phyloP scores from a whole-genome alignment of 2,888 invertebrate species.

The Silvanus unidentatus region DNA sequence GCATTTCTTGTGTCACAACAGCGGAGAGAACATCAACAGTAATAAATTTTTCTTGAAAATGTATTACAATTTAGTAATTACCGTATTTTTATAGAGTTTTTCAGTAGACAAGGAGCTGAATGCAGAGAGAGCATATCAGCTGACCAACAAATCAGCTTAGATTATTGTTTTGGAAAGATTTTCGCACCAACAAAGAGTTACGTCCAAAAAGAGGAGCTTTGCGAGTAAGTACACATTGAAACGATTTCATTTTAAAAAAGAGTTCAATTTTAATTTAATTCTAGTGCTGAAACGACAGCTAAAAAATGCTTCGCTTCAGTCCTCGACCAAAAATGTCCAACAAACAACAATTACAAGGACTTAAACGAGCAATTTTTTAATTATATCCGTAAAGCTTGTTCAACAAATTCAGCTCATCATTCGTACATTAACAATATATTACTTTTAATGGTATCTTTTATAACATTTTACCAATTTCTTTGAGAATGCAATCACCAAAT shows the following conservation, averaged over 20 bases:
- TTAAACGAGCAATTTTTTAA: conserved; percentile 17
- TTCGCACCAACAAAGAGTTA: conserved; percentile 13
- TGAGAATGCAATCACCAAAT: not conserved
- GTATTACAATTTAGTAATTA: not conserved
- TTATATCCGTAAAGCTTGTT: conserved; percentile 18
- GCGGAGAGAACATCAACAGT: conserved; percentile 19
- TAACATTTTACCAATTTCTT: conserved; percentile 4
- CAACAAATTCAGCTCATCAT: too few species aligned
- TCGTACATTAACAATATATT: conserved; percentile 11
- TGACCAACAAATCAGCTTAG: conserved; percentile 5
- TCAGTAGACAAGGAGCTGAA: conserved; percentile 8
- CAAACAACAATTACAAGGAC: conserved; percentile 11
- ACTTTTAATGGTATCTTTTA: too few species aligned
- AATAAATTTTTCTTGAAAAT: conserved; percentile 13
- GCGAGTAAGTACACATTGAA: conserved; percentile 15
- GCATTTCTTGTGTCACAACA: conserved; percentile 22
- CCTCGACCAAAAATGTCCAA: conserved; percentile 12
- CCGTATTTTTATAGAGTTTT: conserved; percentile 16
- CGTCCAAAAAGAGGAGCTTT: conserved; percentile 14
- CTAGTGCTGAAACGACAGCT: conserved; percentile 13
- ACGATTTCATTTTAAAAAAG: not conserved
- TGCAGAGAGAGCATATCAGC: conserved; percentile 10
- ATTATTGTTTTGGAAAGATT: conserved; percentile 15
- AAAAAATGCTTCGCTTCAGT: conserved; percentile 13
- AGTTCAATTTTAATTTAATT: not conserved